A percentile compares a stretch with the other conserved stretches of the same genome.
These are phyloP conservation scores for Agelas oroides DNA, from an alignment of 37 sponge, comb jelly and placozoan genomes.

Conservation along the genomic window DNA sequence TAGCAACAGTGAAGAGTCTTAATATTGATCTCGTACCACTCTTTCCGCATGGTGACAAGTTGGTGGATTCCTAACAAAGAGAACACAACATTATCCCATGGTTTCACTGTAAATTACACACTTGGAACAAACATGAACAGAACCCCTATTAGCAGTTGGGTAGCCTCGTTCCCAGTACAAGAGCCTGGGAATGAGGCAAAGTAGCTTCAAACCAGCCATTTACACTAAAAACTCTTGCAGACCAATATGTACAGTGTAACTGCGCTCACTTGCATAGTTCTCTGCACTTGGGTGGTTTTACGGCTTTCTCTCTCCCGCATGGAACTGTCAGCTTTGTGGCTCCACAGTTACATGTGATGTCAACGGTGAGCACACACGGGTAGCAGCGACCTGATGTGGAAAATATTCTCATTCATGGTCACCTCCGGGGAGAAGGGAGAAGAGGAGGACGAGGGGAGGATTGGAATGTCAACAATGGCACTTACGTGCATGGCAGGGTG, in stretches of 20 bases:
- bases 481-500: constrained; percentile 72
- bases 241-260: too few species aligned
- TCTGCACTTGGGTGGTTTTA: constrained; percentile 80
- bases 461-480: background rate
- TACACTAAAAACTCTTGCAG: too few species aligned
- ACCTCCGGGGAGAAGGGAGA: background rate
- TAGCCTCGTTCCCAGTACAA: too few species aligned
- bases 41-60: constrained; percentile 67
- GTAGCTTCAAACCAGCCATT: too few species aligned
- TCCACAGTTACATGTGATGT: constrained; percentile 81
- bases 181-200: too few species aligned
- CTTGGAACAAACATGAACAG: too few species aligned
- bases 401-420: background rate
- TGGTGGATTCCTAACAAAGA: constrained; percentile 54
- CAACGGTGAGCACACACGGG: constrained; percentile 81
- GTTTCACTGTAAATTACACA: too few species aligned
- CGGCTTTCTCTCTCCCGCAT: constrained; percentile 77
- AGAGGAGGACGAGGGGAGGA: background rate
- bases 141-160: too few species aligned
- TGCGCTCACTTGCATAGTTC: constrained; percentile 55
- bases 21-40: constrained; percentile 12
- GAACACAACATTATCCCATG: too few species aligned
- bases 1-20: too few species aligned
- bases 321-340: constrained; percentile 67
- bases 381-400: constrained; percentile 89